A percentile compares a stretch with the other conserved stretches of the same genome.
phyloP scores from a whole-genome alignment of 2,113 vertebrate species.

The Chlorodrepanis virens region DNA sequence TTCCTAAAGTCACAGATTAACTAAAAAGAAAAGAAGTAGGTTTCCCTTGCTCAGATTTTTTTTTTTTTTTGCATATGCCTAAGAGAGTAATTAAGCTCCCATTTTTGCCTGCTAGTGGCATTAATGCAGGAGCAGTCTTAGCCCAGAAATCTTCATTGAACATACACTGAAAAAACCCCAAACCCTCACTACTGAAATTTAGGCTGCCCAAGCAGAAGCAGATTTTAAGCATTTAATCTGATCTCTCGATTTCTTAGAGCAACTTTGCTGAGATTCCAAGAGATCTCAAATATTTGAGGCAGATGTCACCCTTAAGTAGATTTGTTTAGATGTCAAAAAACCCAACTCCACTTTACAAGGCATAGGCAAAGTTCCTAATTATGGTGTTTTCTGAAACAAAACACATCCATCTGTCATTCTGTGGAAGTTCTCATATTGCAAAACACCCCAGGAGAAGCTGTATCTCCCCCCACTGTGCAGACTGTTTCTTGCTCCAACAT shows the following conservation, averaged over 20 bases:
- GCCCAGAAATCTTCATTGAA: neutral
- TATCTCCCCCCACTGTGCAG: neutral
- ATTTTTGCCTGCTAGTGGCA: neutral
- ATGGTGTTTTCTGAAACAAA: neutral
- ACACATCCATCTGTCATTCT: neutral
- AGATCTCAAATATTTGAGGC: neutral
- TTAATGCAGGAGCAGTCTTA: neutral
- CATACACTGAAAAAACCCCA: neutral
- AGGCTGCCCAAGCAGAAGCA: neutral
- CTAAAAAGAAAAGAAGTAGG: neutral
- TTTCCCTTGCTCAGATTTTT: neutral
- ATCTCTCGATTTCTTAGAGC: neutral
- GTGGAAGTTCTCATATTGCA: neutral
- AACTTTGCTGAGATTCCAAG: neutral
- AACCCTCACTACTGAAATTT: neutral
- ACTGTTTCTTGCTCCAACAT: neutral
- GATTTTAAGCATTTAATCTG: neutral
- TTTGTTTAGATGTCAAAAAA: neutral
- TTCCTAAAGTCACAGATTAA: neutral
- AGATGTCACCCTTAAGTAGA: neutral
- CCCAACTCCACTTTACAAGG: neutral
- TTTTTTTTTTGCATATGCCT: neutral
- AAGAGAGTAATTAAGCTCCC: neutral
- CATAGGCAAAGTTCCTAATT: neutral
- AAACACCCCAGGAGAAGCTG: neutral